phyloP scores from a whole-genome alignment of 1,140 invertebrate genomes.

The Elysia chlorotica region DNA sequence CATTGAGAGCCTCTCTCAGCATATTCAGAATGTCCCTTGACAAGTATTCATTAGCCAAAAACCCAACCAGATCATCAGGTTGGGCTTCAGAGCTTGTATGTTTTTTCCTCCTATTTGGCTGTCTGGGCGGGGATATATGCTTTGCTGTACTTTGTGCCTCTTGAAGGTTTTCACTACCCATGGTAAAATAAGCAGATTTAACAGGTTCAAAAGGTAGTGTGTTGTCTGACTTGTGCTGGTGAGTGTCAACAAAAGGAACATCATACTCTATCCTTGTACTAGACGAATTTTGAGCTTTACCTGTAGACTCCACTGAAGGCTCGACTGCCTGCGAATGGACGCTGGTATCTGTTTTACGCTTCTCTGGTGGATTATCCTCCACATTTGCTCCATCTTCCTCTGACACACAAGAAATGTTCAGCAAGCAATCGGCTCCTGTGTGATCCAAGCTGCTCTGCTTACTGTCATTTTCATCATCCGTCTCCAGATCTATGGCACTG shows the following conservation, averaged over 20 bases:
- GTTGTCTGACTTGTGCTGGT: neutral
- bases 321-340: too few species aligned
- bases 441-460: conserved; percentile 23
- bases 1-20: conserved; percentile 51
- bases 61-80: conserved; percentile 32
- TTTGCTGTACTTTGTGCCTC: too few species aligned
- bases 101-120: too few species aligned
- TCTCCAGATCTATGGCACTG: conserved; percentile 36
- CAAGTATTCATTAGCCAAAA: conserved; percentile 57
- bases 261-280: conserved; percentile 34
- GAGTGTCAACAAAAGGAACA: conserved; percentile 41
- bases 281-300: too few species aligned
- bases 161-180: too few species aligned
- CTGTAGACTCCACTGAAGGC: too few species aligned
- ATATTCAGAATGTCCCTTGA: conserved; percentile 54
- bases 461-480: conserved; percentile 38
- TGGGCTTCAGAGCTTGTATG: neutral
- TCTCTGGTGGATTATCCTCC: too few species aligned
- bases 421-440: neutral
- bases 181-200: conserved; percentile 4
- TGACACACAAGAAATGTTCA: conserved; percentile 25
- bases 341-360: too few species aligned
- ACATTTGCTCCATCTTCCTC: too few species aligned
- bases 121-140: too few species aligned
- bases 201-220: neutral